These are phyloP conservation scores for Petrocephalus microphthalmus DNA, from an alignment of 2,113 vertebrate species.

Conservation along the genomic window DNA sequence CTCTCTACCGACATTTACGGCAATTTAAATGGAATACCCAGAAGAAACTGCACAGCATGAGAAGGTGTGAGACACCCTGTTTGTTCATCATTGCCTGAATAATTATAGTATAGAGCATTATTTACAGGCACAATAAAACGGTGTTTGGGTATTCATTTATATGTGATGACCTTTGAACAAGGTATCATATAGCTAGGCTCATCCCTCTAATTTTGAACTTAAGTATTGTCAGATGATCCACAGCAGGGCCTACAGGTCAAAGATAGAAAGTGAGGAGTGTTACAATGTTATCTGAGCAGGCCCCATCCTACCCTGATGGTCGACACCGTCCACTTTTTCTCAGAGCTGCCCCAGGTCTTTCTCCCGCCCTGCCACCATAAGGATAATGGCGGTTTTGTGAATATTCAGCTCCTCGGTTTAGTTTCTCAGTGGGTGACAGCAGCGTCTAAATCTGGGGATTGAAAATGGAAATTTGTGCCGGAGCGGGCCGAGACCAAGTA, in stretches of 20 bases:
- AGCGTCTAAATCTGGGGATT: conserved; percentile 44
- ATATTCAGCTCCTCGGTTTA: conserved; percentile 46
- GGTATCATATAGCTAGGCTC: not conserved
- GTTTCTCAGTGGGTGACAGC: conserved; percentile 49
- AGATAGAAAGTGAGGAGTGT: not conserved
- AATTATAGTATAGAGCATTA: conserved; percentile 1
- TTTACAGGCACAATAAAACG: not conserved
- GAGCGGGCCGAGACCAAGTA: conserved; percentile 37
- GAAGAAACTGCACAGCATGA: not conserved
- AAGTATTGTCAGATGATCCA: not conserved
- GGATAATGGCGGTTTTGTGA: conserved; percentile 49
- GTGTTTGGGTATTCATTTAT: not conserved
- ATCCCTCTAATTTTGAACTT: not conserved
- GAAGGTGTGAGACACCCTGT: not conserved
- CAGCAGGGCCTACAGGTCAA: not conserved
- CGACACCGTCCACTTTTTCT: conserved; percentile 29
- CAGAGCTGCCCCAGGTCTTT: conserved; percentile 35
- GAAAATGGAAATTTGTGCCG: conserved; percentile 37
- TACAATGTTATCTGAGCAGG: not conserved
- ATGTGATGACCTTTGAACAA: not conserved
- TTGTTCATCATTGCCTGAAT: not conserved
- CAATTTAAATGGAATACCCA: not conserved
- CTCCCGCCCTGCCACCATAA: conserved; percentile 29
- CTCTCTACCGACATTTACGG: not conserved
- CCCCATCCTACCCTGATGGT: conserved; percentile 33